Evolutionary conservation across 2,797 vertebrate species (phyloP), one percentile per base, ranked within the genome.

Genomic region (Halcyon chelicuti): DNA sequence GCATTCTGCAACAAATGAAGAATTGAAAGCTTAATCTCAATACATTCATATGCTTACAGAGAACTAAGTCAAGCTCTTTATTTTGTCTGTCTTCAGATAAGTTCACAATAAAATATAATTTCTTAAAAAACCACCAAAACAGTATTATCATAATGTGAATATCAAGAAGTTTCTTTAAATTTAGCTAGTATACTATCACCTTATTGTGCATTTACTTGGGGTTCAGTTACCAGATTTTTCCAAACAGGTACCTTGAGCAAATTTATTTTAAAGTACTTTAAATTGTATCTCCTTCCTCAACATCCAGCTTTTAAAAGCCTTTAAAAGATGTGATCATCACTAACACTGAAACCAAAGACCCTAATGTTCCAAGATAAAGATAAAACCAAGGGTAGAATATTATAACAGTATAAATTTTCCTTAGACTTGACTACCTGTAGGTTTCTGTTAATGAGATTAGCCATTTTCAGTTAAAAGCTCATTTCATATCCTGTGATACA

Each of bases 1-100:
- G 96, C 98, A 98, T 94, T 98, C 99, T 95, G 98, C 80, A 97
- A 98, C 92, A 98, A 88, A 95, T 92, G 28, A 29, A 71, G 91
- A 78, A 86, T 19, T 70, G 63, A 86, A 86, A 91, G 42, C 57
- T 80, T 75, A 68, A 86, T 86, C 49, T 75, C 62, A 75, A 75
- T 80, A 47, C 14, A 66, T 86, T 46, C 37, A 65, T 70, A 25
- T 28, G 37, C 47, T 74, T 79, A 73, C 31, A 80, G 51, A 70
- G n/a, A 91, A 80, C 44, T 51, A 71, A 68, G 58, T 55, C 52
- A 68, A 82, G 31, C 26, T 63, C 37, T 80, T 35, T 72, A 82
- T 71, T 72, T 40, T 51, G 33, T 40, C 35, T 60, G 35, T 77
- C 44, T 60, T 73, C 54, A 75, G 71, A 84, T 47, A 61, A 86